phyloP scores from a whole-genome alignment of 1,140 invertebrate species.

The Dysdera silvatica region DNA sequence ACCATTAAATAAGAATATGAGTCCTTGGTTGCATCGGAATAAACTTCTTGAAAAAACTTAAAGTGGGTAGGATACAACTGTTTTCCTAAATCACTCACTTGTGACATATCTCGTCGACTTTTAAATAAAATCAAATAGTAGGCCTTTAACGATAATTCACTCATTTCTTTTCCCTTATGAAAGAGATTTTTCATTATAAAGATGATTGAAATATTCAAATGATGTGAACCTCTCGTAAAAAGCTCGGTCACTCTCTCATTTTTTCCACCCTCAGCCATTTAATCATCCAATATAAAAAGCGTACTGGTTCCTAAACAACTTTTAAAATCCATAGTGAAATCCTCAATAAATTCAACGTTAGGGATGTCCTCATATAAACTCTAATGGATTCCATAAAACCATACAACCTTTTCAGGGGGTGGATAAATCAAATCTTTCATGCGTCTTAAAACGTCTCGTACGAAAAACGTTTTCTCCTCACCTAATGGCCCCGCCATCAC shows the following conservation, averaged over 20 bases:
- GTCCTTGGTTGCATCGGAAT: slow-evolving; percentile 23
- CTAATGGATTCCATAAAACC: not conserved
- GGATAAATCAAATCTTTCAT: not conserved
- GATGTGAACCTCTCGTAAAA: slow-evolving; percentile 44
- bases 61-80: slow-evolving; percentile 40
- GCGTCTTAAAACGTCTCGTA: not conserved
- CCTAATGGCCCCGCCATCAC: not conserved
- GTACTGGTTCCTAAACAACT: not conserved
- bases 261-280: slow-evolving; percentile 40
- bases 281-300: slow-evolving; percentile 42
- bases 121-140: slow-evolving; percentile 43
- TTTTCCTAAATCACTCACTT: slow-evolving; percentile 38
- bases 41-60: slow-evolving; percentile 43
- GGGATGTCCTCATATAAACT: not conserved
- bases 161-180: slow-evolving; percentile 40
- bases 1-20: not conserved
- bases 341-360: slow-evolving; percentile 7
- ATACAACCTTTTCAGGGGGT: not conserved
- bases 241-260: slow-evolving; percentile 40
- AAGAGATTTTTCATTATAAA: slow-evolving; percentile 45
- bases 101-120: slow-evolving; percentile 42
- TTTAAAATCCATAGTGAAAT: not conserved
- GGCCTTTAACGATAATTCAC: slow-evolving; percentile 41
- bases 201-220: slow-evolving; percentile 43
- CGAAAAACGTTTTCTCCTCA: not conserved